Evolutionary conservation across 2,888 invertebrate genomes (phyloP).

Genomic region (Trichogramma dendrolimi): DNA sequence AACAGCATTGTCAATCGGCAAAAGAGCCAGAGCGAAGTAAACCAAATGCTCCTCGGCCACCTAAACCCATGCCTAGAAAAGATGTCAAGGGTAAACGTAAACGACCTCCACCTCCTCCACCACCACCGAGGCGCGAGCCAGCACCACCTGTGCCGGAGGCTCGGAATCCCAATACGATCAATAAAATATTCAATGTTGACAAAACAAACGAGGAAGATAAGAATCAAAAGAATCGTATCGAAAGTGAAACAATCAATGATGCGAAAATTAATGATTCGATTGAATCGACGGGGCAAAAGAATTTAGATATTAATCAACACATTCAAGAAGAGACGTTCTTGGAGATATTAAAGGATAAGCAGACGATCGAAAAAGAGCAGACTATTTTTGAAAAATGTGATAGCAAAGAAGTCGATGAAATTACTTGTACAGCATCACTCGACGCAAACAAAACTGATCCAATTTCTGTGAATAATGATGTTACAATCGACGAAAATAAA

Average conservation of each 20-base stretch:
- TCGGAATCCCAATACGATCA: conserved; percentile 1
- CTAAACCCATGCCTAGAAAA: conserved; percentile 50
- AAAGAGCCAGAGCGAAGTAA: conserved; percentile 8
- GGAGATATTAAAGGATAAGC: not conserved
- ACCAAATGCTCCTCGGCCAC: conserved; percentile 43
- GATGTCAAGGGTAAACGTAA: conserved; percentile 46
- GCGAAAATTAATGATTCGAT: not conserved
- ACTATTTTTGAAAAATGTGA: not conserved
- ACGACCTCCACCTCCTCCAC: conserved; percentile 51
- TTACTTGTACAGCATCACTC: not conserved
- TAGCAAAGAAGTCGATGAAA: not conserved
- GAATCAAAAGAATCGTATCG: no score
- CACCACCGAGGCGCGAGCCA: conserved; percentile 41
- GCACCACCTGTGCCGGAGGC: conserved; percentile 29
- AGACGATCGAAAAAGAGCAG: not conserved
- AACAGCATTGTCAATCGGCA: conserved; percentile 5
- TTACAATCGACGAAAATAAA: not conserved
- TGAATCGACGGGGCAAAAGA: not conserved
- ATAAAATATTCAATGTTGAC: not conserved
- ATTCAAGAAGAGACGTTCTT: not conserved
- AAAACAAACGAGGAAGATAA: not conserved
- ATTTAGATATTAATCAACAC: not conserved
- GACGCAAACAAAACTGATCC: not conserved
- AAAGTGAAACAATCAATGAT: not conserved
- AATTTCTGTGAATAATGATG: not conserved